Base-by-base conservation (phyloP, 2,113 vertebrate genomes). In the Phoenicopterus ruber region DNA sequence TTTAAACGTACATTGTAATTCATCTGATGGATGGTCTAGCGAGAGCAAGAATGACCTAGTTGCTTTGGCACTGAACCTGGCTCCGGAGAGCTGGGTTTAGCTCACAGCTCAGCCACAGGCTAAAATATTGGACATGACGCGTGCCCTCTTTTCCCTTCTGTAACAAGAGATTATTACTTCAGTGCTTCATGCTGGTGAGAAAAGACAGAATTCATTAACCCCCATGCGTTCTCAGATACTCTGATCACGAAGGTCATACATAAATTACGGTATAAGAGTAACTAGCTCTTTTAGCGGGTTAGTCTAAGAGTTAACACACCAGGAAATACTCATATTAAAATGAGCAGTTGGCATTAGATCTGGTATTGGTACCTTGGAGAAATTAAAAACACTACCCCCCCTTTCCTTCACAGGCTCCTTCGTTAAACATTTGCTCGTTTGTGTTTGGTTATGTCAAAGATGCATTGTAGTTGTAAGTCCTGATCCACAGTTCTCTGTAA, bases 141-240 rank as follows among this genome's bases (percentile, higher is more conserved):
- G 34, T 66, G 50, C 63, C 79, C 62, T 77, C 65, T 34, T 73
- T 29, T 76, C 63, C 76, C 17, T 67, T 40, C 79, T 82, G 34
- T 86, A 73, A 77, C 4, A 13, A 36, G 71, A 66, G 46, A 54
- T 86, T 58, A 86, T 78, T 95, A 44, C 72, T 90, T 80, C 86
- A 69, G 71, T 67, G 40, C 79, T 52, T 78, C 46, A 40, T 46
- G 46, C 31, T 32, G 63, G 67, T 38, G 67, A 88, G 83, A 55
- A 58, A 76, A 74, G 88, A 69, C 66, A 77, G 86, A 88, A 78
- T 84, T 88, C 59, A 83, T 88, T 94, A 89, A 90, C 83, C 73
- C 74, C 55, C 1, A 0, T 7, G 42, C n/a, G 38, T 74, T 74
- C 61, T 88, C 55, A 86, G 25, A 57, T 36, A 38, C 50, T 59